Evolutionary conservation across 2,113 vertebrate species (phyloP), one percentile per base, ranked within the genome.

Genomic region (Psittacula cyanocephala): DNA sequence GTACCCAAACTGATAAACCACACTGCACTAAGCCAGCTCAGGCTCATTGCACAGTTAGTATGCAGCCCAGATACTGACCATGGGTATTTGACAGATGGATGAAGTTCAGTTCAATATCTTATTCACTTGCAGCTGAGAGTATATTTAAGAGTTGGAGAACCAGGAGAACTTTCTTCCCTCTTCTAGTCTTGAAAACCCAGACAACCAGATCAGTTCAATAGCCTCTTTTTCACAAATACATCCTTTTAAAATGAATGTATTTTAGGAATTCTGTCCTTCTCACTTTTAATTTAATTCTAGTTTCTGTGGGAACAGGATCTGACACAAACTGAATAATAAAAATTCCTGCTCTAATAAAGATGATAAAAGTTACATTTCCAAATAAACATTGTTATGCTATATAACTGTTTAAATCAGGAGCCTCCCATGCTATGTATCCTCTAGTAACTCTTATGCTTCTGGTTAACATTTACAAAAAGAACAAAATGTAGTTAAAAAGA

Each of bases 401-500:
- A 52, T 52, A 52, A 68, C 23, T 43, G 20, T 87, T 93, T 87
- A 85, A 81, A 88, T 65, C 57, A 55, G 28, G 8, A 37, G n/a
- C 13, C 25, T 93, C n/a, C 11, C 55, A 63, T 90, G 41, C n/a
- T 88, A 16, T 49, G 43, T 69, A 44, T 80, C 24, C 18, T 86
- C 27, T 33, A 89, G 29, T 39, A 81, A 10, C 14, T 63, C 59
- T 72, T 63, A 46, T 11, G 15, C 6, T 83, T 76, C 46, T 74
- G 68, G 13, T 53, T 90, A 88, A 44, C 8, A 70, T 29, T 46
- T 91, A 63, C n/a, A 62, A 63, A 82, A 89, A 82, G 7, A 55
- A 52, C 10, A 77, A 53, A 83, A 88, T n/a, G 13, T 29, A 63
- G 17, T 74, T 95, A 78, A 81, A 88, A 94, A n/a, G 14, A 86